Base-by-base conservation (phyloP, 1,140 invertebrate species). In the Grapholita molesta region DNA sequence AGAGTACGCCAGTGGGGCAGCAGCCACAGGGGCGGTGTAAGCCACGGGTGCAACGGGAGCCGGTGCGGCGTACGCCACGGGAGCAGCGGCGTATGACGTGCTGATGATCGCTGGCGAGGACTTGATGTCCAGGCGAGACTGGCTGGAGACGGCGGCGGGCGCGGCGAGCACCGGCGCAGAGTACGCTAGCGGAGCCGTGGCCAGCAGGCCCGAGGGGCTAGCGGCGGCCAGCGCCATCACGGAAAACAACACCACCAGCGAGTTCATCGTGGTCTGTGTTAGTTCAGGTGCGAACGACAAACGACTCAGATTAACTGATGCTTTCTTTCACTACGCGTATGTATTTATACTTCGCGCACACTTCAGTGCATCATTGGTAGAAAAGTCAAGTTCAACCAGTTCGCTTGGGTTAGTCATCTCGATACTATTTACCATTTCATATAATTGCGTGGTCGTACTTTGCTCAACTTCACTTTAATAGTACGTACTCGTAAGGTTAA, bases 211-310 rank as follows among this genome's bases (percentile, higher is more conserved):
- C 2, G 79, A 82, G 28, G 90, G 90, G 67, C 84, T 80, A 77
- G 91, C 92, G n/a, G 81, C 74, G 68, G 85, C 88, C 24, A 91
- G 74, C 76, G 88, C 92, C 75, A 93, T 82, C 75, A 94, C 84
- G 82, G 93, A 93, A 77, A 92, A 84, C 74, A 93, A 92, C 91
- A 93, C 92, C 89, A 93, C 92, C 92, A 91, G 84, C 86, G 86
- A 84, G 70, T 89, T 86, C 90, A 90, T 91, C 85, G 89, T 90
- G 89, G 88, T 91, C 89, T 91, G 89, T 90, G 89, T 89, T 86
- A 82, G 78, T 90, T 89, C 83, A 86, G 81, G 73, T 79, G 70
- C 67, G 69, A 83, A 79, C 71, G 78, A 85, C 74, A 68, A 78
- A 70, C 66, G 70, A 75, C 80, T 66, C 61, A 78, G 69, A 78